Evolutionary conservation across 2,113 vertebrate species (phyloP).

Genomic region (Pangasianodon gigas): DNA sequence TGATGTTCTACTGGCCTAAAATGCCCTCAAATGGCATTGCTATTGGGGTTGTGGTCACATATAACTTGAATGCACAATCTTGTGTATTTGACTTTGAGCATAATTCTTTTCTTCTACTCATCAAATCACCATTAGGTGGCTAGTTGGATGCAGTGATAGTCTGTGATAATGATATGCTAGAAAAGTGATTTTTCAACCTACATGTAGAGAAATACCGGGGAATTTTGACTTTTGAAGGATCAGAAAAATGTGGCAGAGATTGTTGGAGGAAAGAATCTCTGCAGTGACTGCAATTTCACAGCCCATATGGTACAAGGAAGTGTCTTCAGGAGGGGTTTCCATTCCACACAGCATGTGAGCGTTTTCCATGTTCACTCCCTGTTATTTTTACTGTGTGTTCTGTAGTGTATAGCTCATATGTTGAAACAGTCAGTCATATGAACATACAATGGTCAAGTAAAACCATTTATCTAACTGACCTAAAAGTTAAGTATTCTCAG

Average conservation of each 20-base stretch:
- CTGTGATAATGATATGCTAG: neutral
- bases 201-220: neutral
- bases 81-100: neutral
- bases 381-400: neutral
- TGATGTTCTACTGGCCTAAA: neutral
- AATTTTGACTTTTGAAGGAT: neutral
- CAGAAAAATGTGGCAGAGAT: neutral
- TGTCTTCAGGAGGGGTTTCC: slow-evolving; percentile 26
- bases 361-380: neutral
- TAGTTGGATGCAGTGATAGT: neutral
- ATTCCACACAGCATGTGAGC: slow-evolving; percentile 1
- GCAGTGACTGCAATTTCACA: slow-evolving; percentile 46
- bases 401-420: neutral
- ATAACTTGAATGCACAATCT: neutral
- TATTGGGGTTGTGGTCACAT: neutral
- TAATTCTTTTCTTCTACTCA: neutral
- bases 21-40: neutral
- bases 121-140: neutral
- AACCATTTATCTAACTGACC: neutral
- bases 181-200: neutral
- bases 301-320: slow-evolving; percentile 48
- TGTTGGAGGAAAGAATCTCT: slow-evolving; percentile 25
- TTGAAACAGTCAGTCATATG: neutral
- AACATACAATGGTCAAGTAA: neutral
- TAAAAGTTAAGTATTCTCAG: slow-evolving; percentile 1